A percentile compares a stretch with the other conserved stretches of the same genome.
Evolutionary conservation across 2,888 invertebrate genomes (phyloP).

Genomic region (Leuctra nigra): DNA sequence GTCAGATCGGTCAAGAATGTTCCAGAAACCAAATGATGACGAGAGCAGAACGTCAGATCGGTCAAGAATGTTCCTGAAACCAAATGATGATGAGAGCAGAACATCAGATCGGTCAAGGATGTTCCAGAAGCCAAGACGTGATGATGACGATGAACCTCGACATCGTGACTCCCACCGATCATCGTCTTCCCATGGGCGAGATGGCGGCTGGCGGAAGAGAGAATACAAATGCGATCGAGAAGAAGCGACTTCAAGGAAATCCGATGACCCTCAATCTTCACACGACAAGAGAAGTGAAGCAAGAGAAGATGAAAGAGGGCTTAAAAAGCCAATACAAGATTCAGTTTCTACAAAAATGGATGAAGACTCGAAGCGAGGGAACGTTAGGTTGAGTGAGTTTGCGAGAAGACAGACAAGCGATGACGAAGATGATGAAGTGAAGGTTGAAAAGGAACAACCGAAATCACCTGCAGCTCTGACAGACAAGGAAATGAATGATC

Average conservation of each 20-base stretch:
- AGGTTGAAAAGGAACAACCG: background rate
- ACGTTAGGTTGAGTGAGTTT: background rate
- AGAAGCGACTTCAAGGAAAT: background rate
- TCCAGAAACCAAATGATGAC: conserved; percentile 34
- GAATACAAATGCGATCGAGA: background rate
- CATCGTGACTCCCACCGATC: background rate
- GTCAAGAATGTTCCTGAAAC: conserved; percentile 26
- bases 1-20: conserved; percentile 33
- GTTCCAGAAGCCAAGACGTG: conserved; percentile 27
- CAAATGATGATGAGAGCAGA: background rate
- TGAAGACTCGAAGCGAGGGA: background rate
- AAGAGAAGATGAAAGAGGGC: too few relatives aligned
- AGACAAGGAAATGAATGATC: conserved; percentile 80
- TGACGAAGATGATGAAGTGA: background rate
- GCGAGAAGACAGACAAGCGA: too few relatives aligned
- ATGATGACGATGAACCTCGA: conserved; percentile 18
- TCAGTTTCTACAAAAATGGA: too few relatives aligned
- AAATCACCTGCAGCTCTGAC: conserved; percentile 51
- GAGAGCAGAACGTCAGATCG: conserved; percentile 29
- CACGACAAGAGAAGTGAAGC: too few relatives aligned
- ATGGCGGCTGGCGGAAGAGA: background rate
- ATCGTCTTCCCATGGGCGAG: background rate
- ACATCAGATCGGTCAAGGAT: background rate
- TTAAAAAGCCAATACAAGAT: too few relatives aligned
- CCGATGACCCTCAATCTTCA: too few relatives aligned